These are phyloP conservation scores for Buteo buteo DNA, from an alignment of 2,113 vertebrate species.

Conservation along the genomic window DNA sequence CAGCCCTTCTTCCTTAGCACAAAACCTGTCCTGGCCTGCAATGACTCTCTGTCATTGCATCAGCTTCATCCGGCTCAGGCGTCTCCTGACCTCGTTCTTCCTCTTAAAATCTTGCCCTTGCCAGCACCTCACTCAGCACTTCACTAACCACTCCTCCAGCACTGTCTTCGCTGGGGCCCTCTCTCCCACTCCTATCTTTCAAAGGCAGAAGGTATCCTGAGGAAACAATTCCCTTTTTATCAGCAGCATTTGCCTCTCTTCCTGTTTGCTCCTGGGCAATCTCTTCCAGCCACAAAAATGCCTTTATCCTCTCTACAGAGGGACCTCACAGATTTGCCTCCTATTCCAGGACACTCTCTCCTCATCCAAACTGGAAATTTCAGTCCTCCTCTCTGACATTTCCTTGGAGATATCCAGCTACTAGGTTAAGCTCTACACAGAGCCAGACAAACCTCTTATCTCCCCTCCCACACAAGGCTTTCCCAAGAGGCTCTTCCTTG, in stretches of 20 bases:
- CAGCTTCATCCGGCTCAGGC: background rate
- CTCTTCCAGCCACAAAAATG: background rate
- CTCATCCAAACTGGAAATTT: background rate
- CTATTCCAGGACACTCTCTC: background rate
- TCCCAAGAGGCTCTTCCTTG: background rate
- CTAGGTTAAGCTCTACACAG: background rate
- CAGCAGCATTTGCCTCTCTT: background rate
- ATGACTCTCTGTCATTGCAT: background rate
- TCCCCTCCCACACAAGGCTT: background rate
- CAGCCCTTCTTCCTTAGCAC: background rate
- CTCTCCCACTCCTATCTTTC: background rate
- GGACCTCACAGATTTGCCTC: background rate
- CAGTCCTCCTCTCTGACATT: background rate
- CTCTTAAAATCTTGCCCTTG: background rate
- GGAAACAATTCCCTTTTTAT: background rate
- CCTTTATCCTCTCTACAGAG: background rate
- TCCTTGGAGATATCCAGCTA: background rate
- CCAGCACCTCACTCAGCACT: background rate
- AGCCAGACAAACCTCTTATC: background rate
- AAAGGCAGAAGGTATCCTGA: background rate
- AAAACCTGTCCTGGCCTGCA: background rate
- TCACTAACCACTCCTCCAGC: background rate
- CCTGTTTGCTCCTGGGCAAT: background rate
- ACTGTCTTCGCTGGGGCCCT: accelerated
- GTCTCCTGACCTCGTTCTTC: background rate